Conservation (phyloP, 1,140 invertebrate genomes). For the Pteromalus puparum region DNA sequence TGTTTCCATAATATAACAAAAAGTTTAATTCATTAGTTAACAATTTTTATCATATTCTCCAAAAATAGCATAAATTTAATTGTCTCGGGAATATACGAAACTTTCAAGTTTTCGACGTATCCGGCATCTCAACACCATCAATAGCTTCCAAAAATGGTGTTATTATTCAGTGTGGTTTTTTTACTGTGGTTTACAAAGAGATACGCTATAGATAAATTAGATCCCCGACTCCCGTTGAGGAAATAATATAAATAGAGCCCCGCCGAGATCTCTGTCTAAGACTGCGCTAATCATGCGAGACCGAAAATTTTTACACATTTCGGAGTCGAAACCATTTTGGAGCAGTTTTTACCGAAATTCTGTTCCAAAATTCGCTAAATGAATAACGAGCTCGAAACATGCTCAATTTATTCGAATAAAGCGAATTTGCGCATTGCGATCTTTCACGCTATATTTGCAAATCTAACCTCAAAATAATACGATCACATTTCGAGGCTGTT, state of each 20-base stretch:
- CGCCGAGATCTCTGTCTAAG: slow-evolving; percentile 2
- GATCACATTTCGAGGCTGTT: background rate
- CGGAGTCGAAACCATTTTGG: background rate
- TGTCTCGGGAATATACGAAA: no score
- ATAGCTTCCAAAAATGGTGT: background rate
- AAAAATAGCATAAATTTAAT: no score
- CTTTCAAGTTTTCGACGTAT: no score
- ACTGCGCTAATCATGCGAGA: background rate
- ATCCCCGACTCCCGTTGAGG: background rate
- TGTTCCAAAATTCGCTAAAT: background rate
- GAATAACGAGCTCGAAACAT: no score
- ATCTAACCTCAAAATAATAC: background rate
- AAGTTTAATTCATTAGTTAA: no score
- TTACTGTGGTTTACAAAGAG: background rate
- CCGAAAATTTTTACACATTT: background rate
- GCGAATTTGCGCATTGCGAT: background rate
- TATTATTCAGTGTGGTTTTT: background rate
- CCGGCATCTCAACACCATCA: no score
- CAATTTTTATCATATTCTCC: no score
- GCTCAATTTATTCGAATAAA: background rate
- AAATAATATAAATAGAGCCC: slow-evolving; percentile 13
- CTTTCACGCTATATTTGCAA: background rate
- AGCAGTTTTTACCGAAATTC: background rate
- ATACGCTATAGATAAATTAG: background rate
- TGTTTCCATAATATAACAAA: no score